phyloP scores from a whole-genome alignment of 1,140 invertebrate species.

The Macrosteles quadrilineatus region DNA sequence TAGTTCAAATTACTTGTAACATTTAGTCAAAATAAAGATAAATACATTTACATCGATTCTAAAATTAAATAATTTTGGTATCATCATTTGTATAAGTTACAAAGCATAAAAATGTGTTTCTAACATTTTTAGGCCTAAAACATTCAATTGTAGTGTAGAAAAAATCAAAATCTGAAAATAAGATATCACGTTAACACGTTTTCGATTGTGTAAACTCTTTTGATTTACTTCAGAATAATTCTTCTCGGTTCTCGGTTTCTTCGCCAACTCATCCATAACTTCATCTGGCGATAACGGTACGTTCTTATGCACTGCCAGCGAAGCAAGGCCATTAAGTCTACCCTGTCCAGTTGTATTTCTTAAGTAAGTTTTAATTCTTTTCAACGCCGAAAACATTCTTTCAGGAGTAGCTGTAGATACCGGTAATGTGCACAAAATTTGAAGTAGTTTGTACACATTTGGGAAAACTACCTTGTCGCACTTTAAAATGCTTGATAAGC shows the following conservation, averaged over 20 bases:
- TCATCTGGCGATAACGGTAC: not conserved
- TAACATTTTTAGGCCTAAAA: too few relatives aligned
- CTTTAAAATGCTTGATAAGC: not conserved
- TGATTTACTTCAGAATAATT: not conserved
- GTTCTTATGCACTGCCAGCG: not conserved
- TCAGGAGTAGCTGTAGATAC: constrained; percentile 37
- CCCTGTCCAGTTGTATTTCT: constrained; percentile 28
- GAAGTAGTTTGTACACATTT: constrained; percentile 33
- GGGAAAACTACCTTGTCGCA: constrained; percentile 24
- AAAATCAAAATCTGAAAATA: too few relatives aligned
- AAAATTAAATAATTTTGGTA: too few relatives aligned
- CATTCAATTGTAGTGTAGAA: too few relatives aligned
- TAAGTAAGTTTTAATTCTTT: constrained; percentile 40
- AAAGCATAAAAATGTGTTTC: too few relatives aligned
- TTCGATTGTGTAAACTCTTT: too few relatives aligned
- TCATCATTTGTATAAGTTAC: too few relatives aligned
- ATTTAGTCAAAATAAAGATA: too few relatives aligned
- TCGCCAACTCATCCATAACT: constrained; percentile 15
- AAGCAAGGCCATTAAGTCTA: constrained; percentile 12
- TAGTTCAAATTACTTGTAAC: too few relatives aligned
- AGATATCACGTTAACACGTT: too few relatives aligned
- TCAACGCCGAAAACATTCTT: constrained; percentile 39
- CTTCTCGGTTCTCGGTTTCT: not conserved
- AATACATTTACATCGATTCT: too few relatives aligned
- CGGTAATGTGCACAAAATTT: constrained; percentile 34